These are phyloP conservation scores for Serilophus lunatus DNA, from an alignment of 2,113 vertebrate genomes.

Conservation along the genomic window DNA sequence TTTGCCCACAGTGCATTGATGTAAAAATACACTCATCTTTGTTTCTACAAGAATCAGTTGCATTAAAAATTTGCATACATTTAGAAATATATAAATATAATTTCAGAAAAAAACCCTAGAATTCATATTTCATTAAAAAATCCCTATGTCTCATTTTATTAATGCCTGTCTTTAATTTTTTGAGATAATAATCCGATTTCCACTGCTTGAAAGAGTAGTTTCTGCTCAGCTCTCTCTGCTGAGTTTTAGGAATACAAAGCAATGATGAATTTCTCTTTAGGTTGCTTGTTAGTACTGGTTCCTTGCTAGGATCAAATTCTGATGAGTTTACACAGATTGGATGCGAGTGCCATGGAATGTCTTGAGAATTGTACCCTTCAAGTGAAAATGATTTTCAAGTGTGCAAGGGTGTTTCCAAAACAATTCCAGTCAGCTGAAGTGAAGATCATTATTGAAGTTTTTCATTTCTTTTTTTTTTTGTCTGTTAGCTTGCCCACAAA, in stretches of 20 bases:
- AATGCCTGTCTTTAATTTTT: not conserved
- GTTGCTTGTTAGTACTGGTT: not conserved
- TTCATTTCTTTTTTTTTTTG: not conserved
- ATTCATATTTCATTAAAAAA: not conserved
- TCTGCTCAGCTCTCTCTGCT: not conserved
- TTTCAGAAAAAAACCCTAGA: not conserved
- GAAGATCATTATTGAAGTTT: not conserved
- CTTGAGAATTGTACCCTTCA: not conserved
- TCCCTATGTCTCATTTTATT: not conserved
- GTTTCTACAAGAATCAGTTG: not conserved
- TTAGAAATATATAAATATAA: not conserved
- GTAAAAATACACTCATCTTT: not conserved
- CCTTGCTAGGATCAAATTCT: not conserved
- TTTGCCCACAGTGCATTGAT: not conserved
- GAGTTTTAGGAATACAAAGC: not conserved
- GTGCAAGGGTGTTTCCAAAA: not conserved
- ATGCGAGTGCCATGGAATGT: not conserved
- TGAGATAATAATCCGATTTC: not conserved
- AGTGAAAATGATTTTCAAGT: slow-evolving; percentile 2
- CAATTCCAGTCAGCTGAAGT: not conserved
- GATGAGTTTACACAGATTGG: not conserved
- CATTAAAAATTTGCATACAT: not conserved
- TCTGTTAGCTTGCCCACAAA: not conserved
- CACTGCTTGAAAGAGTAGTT: not conserved
- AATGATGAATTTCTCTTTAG: not conserved